Percentiles rank a stretch among this genome's conserved stretches.
Evolutionary conservation across 2,113 vertebrate genomes (phyloP).

Genomic region (Taurulus bubalis): DNA sequence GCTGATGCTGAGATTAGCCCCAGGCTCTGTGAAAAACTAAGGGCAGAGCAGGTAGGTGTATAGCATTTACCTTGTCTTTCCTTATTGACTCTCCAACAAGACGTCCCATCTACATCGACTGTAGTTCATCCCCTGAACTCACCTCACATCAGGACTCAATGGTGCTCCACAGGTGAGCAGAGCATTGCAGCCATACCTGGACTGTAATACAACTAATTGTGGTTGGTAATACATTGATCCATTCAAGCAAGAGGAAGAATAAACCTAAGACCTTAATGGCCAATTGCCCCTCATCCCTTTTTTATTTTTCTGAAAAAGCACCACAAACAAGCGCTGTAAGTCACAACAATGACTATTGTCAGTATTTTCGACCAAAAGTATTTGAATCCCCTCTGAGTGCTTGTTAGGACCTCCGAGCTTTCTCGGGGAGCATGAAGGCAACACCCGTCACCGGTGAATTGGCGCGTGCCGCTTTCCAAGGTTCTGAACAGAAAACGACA

Average conservation of each 20-base stretch:
- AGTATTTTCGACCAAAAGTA: not conserved
- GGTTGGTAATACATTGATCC: not conserved
- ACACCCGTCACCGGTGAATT: not conserved
- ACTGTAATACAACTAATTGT: not conserved
- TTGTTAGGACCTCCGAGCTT: not conserved
- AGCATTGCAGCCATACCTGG: not conserved
- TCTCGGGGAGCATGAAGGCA: not conserved
- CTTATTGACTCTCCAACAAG: slow-evolving; percentile 6
- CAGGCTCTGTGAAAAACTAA: slow-evolving; percentile 14
- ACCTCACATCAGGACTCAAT: not conserved
- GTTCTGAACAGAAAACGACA: not conserved
- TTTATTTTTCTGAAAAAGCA: not conserved
- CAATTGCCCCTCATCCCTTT: not conserved
- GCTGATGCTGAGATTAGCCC: slow-evolving; percentile 9
- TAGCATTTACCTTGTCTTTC: slow-evolving; percentile 16
- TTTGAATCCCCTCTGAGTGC: not conserved
- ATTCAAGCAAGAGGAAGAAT: slow-evolving; percentile 1
- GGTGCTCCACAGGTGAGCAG: not conserved
- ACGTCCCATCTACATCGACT: not conserved
- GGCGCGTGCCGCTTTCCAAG: slow-evolving; percentile 26
- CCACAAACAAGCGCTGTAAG: not conserved
- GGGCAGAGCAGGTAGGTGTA: not conserved
- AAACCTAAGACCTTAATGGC: not conserved
- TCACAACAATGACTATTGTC: not conserved
- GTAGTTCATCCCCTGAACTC: not conserved